These are phyloP conservation scores for Linyphia triangularis DNA, from an alignment of 2,888 invertebrate species.

Conservation along the genomic window DNA sequence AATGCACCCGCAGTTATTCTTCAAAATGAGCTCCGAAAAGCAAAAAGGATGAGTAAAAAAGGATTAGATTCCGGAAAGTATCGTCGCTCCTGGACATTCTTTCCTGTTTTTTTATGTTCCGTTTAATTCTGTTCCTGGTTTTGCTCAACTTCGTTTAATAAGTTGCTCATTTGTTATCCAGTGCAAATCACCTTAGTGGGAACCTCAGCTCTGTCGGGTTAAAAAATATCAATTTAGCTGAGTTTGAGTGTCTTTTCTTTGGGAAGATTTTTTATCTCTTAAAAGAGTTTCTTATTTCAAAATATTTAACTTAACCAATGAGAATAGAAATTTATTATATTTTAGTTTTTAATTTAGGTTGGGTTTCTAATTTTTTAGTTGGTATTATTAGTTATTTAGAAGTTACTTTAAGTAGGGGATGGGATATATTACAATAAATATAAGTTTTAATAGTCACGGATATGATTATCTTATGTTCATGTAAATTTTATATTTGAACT, in stretches of 20 bases:
- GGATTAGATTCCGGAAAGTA: conserved; percentile 17
- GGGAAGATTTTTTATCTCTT: neutral
- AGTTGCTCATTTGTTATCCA: conserved; percentile 35
- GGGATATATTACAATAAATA: too few relatives aligned
- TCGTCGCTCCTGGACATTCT: neutral
- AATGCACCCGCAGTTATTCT: neutral
- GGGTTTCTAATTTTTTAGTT: too few relatives aligned
- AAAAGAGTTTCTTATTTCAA: neutral
- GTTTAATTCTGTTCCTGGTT: conserved; percentile 4
- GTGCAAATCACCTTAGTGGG: conserved; percentile 16
- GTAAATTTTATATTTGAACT: too few relatives aligned
- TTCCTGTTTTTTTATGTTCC: neutral
- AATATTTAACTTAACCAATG: too few relatives aligned
- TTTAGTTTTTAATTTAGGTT: too few relatives aligned
- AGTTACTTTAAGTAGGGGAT: too few relatives aligned
- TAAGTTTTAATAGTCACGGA: too few relatives aligned
- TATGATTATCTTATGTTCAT: too few relatives aligned
- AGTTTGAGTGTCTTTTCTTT: neutral
- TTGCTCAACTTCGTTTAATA: conserved; percentile 23
- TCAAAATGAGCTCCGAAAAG: neutral
- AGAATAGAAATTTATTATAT: too few relatives aligned
- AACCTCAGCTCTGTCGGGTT: conserved; percentile 5
- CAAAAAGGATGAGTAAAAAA: neutral
- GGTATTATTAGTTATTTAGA: too few relatives aligned
- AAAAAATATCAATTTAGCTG: neutral